A percentile compares a stretch with the other conserved stretches of the same genome.
These are phyloP conservation scores for Neuroterus valhalla DNA, from an alignment of 1,140 invertebrate genomes.

Conservation along the genomic window DNA sequence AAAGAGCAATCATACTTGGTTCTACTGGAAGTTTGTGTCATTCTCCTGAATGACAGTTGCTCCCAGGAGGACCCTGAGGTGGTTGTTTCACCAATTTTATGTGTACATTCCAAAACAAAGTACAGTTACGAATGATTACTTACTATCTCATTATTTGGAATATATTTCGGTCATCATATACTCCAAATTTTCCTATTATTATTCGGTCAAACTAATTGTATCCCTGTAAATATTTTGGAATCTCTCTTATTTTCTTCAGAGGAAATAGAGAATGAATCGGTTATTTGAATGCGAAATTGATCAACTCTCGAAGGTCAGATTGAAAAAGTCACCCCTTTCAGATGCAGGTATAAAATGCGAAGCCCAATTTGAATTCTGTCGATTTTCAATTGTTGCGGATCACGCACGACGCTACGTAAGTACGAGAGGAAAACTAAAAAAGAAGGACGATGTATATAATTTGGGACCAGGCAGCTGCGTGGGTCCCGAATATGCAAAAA, in stretches of 20 bases:
- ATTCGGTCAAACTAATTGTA: not conserved
- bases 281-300: slow-evolving; percentile 23
- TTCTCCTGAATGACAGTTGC: too few relatives aligned
- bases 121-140: too few relatives aligned
- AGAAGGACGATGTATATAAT: slow-evolving; percentile 54
- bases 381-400: slow-evolving; percentile 58
- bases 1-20: too few relatives aligned
- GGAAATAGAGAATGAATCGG: not conserved
- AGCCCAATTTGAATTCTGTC: slow-evolving; percentile 50
- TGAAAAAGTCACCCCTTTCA: slow-evolving; percentile 14
- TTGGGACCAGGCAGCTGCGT: slow-evolving; percentile 66
- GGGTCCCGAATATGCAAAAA: slow-evolving; percentile 70
- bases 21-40: too few relatives aligned
- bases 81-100: too few relatives aligned
- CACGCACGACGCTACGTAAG: slow-evolving; percentile 42
- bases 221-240: not conserved
- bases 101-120: too few relatives aligned
- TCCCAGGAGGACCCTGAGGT: too few relatives aligned
- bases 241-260: not conserved
- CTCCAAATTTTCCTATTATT: too few relatives aligned
- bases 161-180: too few relatives aligned
- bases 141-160: too few relatives aligned
- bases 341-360: slow-evolving; percentile 34
- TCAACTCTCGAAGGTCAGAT: slow-evolving; percentile 18
- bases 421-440: slow-evolving; percentile 34